A percentile compares a stretch with the other conserved stretches of the same genome.
These are phyloP conservation scores for Aurelia sp. DNA, from an alignment of 30 jellyfish, hydroid and myxozoan genomes.

Conservation along the genomic window DNA sequence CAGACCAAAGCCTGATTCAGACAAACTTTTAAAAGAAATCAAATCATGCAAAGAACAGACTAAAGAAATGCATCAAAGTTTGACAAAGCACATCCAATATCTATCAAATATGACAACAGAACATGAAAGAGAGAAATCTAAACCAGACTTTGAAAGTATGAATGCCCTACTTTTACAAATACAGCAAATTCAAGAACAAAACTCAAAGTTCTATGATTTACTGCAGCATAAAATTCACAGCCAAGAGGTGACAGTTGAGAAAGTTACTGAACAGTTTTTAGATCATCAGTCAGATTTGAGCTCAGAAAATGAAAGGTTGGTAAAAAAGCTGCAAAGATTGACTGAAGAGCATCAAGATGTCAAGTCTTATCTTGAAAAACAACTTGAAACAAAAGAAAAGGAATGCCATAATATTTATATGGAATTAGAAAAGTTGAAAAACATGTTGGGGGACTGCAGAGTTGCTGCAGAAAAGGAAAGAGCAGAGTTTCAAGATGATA, in stretches of 20 bases:
- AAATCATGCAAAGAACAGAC: conserved; percentile 56
- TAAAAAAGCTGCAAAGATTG: neutral
- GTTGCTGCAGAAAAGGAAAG: neutral
- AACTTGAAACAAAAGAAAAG: conserved; percentile 33
- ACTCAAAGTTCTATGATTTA: conserved; percentile 18
- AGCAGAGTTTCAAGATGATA: neutral
- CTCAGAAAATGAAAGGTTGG: conserved; percentile 44
- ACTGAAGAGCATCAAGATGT: conserved; percentile 54
- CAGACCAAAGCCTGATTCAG: too few relatives aligned
- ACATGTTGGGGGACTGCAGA: neutral
- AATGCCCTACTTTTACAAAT: conserved; percentile 3
- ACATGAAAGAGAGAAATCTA: neutral
- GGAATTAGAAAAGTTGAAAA: conserved; percentile 8
- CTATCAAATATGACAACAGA: neutral
- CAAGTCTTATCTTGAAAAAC: conserved; percentile 44
- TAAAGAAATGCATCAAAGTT: conserved; percentile 11
- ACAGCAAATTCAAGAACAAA: conserved; percentile 16
- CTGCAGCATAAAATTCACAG: conserved; percentile 35
- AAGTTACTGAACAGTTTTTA: conserved; percentile 34
- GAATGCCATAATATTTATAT: neutral
- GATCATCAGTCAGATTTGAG: conserved; percentile 54
- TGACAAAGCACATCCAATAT: conserved; percentile 30
- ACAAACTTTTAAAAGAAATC: conserved; percentile 12
- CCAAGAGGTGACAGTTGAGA: conserved; percentile 56
- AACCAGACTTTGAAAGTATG: neutral